Conservation (phyloP, 2,888 invertebrate genomes). For the Monopis laevigella region DNA sequence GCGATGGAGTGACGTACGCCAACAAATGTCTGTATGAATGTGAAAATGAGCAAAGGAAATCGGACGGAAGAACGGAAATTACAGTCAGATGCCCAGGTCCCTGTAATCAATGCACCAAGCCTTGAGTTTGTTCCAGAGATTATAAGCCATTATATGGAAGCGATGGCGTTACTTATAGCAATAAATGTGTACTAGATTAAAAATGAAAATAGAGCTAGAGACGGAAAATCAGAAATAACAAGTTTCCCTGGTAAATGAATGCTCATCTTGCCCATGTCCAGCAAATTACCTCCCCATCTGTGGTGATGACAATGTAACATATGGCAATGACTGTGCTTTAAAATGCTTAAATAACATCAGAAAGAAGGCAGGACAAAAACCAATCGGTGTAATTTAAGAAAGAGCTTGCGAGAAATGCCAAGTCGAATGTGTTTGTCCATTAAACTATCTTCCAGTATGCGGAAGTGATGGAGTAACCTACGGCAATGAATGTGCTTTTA, state of each 20-base stretch:
- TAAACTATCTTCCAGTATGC: neutral
- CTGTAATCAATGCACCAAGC: conserved; percentile 9
- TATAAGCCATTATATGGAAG: conserved; percentile 72
- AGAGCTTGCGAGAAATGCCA: neutral
- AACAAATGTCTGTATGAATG: conserved; percentile 26
- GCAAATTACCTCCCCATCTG: conserved; percentile 54
- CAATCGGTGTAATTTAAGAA: neutral
- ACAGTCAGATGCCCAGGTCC: neutral
- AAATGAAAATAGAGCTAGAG: neutral
- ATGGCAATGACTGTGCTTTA: conserved; percentile 57
- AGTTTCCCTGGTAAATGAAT: too few species aligned
- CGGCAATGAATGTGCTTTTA: neutral
- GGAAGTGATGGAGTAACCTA: conserved; percentile 1
- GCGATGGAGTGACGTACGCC: conserved; percentile 29
- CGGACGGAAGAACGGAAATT: conserved; percentile 8
- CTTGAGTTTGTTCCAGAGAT: conserved; percentile 33
- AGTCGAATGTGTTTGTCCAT: neutral
- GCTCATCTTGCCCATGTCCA: conserved; percentile 12
- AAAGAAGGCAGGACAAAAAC: conserved; percentile 2
- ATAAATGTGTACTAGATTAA: conserved; percentile 71
- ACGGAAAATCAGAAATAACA: neutral
- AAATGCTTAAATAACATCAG: conserved; percentile 24
- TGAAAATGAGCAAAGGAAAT: conserved; percentile 11
- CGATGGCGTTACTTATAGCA: conserved; percentile 75
- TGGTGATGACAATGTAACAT: conserved; percentile 73